These are phyloP conservation scores for Scelioninae gen. 1 DNA, from an alignment of 2,888 invertebrate species.

Conservation along the genomic window DNA sequence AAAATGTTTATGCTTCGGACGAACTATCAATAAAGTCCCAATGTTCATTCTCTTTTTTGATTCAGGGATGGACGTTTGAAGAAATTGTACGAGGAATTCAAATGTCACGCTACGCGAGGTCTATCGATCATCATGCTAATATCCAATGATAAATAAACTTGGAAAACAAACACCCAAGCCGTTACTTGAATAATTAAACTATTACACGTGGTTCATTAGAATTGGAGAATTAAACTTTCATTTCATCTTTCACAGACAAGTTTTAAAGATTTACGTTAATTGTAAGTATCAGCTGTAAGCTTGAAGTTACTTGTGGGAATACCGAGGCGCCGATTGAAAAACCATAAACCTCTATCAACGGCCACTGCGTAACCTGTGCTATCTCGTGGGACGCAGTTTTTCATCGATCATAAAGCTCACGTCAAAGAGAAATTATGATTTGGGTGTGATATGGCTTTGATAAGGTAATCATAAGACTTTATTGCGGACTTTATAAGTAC, in stretches of 20 bases:
- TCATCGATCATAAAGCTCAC: neutral
- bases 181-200: constrained; percentile 55
- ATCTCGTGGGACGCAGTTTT: constrained; percentile 40
- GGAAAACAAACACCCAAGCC: constrained; percentile 41
- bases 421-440: constrained; percentile 26
- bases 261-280: constrained; percentile 44
- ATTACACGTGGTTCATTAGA: constrained; percentile 44
- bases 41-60: too few relatives aligned
- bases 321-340: constrained; percentile 24
- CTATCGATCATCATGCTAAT: constrained; percentile 58
- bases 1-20: constrained; percentile 80
- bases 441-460: constrained; percentile 23
- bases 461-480: constrained; percentile 16
- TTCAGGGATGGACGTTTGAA: too few relatives aligned
- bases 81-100: constrained; percentile 21
- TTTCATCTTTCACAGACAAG: constrained; percentile 36
- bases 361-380: constrained; percentile 28
- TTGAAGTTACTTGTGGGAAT: constrained; percentile 29
- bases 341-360: constrained; percentile 32
- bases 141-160: constrained; percentile 24
- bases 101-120: constrained; percentile 46
- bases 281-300: constrained; percentile 27
- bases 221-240: constrained; percentile 19
- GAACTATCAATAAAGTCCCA: constrained; percentile 79
- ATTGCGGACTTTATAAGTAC: neutral